A percentile compares a stretch with the other conserved stretches of the same genome.
These are phyloP conservation scores for Microchirus variegatus DNA, from an alignment of 2,797 vertebrate genomes.

Conservation along the genomic window DNA sequence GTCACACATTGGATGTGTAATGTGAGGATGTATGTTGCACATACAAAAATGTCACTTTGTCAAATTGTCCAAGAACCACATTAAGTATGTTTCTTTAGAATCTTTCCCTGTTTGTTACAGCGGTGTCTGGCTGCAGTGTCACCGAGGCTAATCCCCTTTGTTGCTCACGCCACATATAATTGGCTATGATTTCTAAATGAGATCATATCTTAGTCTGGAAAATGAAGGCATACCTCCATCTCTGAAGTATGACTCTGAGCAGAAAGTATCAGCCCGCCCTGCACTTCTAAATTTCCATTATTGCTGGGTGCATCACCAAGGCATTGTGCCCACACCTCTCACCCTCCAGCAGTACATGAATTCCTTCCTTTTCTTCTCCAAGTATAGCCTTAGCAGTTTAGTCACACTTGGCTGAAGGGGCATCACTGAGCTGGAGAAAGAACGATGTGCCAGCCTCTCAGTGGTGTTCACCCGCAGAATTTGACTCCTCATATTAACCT, in stretches of 20 bases:
- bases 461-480: conserved; percentile 20
- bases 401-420: conserved; percentile 49
- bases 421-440: conserved; percentile 48
- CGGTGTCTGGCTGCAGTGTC: conserved; percentile 7
- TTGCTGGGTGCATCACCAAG: not conserved
- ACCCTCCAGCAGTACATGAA: too few species aligned
- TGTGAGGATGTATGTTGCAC: too few species aligned
- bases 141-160: conserved; percentile 21
- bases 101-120: too few species aligned
- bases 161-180: conserved; percentile 33
- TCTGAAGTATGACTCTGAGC: conserved; percentile 19
- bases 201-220: conserved; percentile 38
- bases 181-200: conserved; percentile 51
- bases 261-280: not conserved
- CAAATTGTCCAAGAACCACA: not conserved
- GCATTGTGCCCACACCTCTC: too few species aligned
- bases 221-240: conserved; percentile 8
- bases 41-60: too few species aligned
- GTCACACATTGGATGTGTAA: too few species aligned
- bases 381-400: conserved; percentile 18
- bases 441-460: conserved; percentile 32
- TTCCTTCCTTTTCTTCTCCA: conserved; percentile 1
- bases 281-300: not conserved
- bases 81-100: not conserved
- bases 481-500: conserved; percentile 61